Base-by-base conservation (phyloP, 2,113 vertebrate genomes). In the Pipa parva region DNA sequence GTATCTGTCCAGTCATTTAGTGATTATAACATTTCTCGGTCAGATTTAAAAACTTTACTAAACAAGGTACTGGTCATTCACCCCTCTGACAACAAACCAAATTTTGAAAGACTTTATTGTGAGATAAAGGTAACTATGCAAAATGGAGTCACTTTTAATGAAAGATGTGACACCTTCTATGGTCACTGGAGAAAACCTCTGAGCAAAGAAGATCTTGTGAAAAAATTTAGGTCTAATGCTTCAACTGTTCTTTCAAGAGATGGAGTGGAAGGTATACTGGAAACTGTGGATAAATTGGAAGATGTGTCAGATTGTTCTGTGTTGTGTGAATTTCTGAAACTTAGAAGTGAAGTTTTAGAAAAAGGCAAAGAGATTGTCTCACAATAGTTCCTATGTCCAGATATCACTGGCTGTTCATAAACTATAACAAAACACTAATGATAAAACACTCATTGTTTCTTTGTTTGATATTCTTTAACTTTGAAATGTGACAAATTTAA, bases 131-230 rank as follows among this genome's bases (percentile, higher is more conserved):
- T 95, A 3, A 75, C 58, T 0, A 86, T 89, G 1, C 21, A 2
- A 4, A 75, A 83, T 0, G 84, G 90, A 33, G 27, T 13, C 21
- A 58, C 3, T 0, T 58, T 83, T 63, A 72, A 69, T 0, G 81
- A 85, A 59, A 77, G 79, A 11, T 93, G 89, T 0, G 63, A 92
- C 11, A 93, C 92, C 0, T 98, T 98, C 78, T 96, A 95, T 0
- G 95, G 95, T 25, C 95, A 98, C 81, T 97, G 94, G 95, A 92
- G 92, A 77, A 92, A 88, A 48, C 95, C 95, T 1, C 79, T 98
- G 72, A 83, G 75, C 77, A 80, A 87, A n/a, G 64, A 82, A 45
- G 87, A 95, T 76, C 78, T 97, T 58, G 78, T 80, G 73, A 78
- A 79, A 12, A 98, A 98, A 74, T 98, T 98, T 76, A 82, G 74